A percentile compares a stretch with the other conserved stretches of the same genome.
phyloP scores from a whole-genome alignment of 2,113 vertebrate genomes.

The Brachyhypopomus gauderio region DNA sequence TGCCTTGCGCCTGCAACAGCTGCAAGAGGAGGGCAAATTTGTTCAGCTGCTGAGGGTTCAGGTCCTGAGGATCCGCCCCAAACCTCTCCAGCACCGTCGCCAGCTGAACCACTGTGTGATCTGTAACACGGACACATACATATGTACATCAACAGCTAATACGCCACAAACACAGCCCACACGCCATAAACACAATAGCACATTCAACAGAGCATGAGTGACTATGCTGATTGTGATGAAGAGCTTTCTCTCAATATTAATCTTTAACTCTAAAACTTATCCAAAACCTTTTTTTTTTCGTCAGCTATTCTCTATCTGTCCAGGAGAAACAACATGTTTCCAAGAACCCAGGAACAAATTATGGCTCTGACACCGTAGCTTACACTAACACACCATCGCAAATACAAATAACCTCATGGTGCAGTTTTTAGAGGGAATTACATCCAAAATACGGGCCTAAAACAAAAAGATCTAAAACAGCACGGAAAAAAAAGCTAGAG shows the following conservation, averaged over 20 bases:
- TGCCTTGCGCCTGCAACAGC: conserved; percentile 71
- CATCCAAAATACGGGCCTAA: conserved; percentile 1
- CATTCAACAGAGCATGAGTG: background rate
- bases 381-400: background rate
- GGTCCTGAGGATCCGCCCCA: conserved; percentile 79
- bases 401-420: background rate
- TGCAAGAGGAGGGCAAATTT: conserved; percentile 81
- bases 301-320: background rate
- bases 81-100: conserved; percentile 78
- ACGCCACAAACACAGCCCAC: background rate
- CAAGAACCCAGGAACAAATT: background rate
- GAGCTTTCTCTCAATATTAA: background rate
- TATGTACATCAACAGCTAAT: background rate
- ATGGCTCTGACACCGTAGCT: background rate
- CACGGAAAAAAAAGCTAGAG: conserved; percentile 18
- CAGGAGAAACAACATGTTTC: background rate
- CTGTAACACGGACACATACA: conserved; percentile 55
- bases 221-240: background rate
- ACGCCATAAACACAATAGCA: background rate
- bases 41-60: conserved; percentile 86
- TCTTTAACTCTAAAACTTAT: background rate
- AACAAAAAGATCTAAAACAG: conserved; percentile 5
- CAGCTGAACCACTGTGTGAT: conserved; percentile 77
- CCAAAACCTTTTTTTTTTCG: background rate
- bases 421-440: conserved; percentile 1